Percentiles rank a stretch among this genome's conserved stretches.
Conservation (phyloP, 1,140 invertebrate genomes). For the Ganaspis sp. region DNA sequence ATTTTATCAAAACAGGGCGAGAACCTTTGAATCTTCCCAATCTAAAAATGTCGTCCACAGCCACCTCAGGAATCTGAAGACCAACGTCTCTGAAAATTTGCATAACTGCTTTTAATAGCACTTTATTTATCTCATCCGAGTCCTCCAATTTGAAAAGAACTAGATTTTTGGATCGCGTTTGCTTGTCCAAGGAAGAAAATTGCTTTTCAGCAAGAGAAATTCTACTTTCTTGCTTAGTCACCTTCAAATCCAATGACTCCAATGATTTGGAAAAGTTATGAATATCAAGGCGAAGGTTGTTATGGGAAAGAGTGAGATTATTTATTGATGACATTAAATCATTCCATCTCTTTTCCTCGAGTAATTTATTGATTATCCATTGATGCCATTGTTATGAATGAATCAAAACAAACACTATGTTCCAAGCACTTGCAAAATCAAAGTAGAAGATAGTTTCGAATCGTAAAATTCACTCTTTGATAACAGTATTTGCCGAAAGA, state of each 20-base stretch:
- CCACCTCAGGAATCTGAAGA: neutral
- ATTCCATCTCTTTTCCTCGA: neutral
- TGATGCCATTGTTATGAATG: no score
- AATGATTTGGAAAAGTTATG: neutral
- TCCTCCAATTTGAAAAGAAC: neutral
- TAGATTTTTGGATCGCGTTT: neutral
- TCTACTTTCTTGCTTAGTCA: neutral
- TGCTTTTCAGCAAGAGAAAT: neutral
- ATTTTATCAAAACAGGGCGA: neutral
- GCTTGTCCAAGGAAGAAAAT: neutral
- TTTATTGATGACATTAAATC: neutral
- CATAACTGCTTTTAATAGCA: neutral
- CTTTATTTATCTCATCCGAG: neutral
- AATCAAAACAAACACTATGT: no score
- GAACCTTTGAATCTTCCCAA: neutral
- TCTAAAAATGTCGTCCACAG: neutral
- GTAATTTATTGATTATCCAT: neutral
- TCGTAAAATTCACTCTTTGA: no score
- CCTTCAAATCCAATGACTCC: neutral
- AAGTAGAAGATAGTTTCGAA: no score
- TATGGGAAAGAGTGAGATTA: neutral
- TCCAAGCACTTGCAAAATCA: no score
- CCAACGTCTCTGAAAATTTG: neutral
- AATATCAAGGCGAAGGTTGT: neutral
- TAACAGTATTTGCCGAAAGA: no score